Evolutionary conservation across 92 coral and sea anemone species (phyloP), one percentile per base, ranked within the genome.

Genomic region (Palythoa grandis): DNA sequence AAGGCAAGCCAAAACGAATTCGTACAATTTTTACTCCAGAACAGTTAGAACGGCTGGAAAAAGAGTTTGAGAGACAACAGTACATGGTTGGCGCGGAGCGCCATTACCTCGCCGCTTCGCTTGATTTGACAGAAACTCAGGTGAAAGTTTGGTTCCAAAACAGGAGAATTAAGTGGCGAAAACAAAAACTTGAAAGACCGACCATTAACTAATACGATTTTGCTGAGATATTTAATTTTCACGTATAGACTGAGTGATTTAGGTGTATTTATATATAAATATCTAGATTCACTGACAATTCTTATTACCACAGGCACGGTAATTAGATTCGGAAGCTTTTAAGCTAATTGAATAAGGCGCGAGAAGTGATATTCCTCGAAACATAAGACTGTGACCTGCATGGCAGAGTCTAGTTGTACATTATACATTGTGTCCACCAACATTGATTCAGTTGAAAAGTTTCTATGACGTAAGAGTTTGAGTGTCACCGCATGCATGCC

Each of bases 81-180:
- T 96, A 96, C 79, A 95, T 96, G 95, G 99, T 96, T 3, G 99
- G 99, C 7, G 96, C 96, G 0, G 99, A 96, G 70, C 86, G 99
- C 53, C 98, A 95, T 53, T 96, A 95, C 37, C 95, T 96, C 2
- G 99, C 99, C 12, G 98, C 99, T 5, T 95, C 99, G 56, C 94
- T 96, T 9, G 92, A 95, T 61, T 86, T 96, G 19, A 96, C 99
- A 16, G 99, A 96, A 90, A 96, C 99, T 5, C 99, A 96, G 88
- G 99, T 96, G 52, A 96, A 96, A 87, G 99, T 96, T 72, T 96
- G 99, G 99, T 96, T 96, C 60, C 99, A 96, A 79, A 96, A 96
- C 78, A 89, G 99, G 72, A 88, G 99, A 88, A 96, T 96, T 37
- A 96, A 96, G 57, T 96, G 99, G 99, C 87, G 99, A 74, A 96